These are phyloP conservation scores for Apteryx mantelli DNA, from an alignment of 2,113 vertebrate species.

Conservation along the genomic window DNA sequence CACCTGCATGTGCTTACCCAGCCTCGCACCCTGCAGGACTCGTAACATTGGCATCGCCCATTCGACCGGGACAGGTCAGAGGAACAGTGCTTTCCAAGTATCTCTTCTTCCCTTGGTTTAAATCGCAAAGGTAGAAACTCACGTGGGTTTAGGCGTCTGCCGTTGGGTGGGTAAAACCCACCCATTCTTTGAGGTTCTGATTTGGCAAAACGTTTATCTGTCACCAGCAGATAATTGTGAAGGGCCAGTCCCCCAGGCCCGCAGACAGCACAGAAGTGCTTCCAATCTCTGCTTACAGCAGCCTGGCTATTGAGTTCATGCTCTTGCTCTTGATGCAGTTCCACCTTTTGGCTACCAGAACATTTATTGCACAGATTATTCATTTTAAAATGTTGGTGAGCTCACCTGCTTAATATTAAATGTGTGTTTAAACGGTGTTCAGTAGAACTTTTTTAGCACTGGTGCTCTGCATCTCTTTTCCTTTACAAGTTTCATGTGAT, in stretches of 20 bases:
- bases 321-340: not conserved
- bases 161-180: not conserved
- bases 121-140: not conserved
- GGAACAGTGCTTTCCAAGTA: not conserved
- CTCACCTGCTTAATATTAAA: not conserved
- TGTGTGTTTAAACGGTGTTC: not conserved
- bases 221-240: not conserved
- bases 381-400: not conserved
- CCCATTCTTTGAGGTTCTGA: not conserved
- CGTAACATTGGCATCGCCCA: not conserved
- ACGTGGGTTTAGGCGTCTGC: not conserved
- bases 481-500: not conserved
- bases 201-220: not conserved
- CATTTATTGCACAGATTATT: not conserved
- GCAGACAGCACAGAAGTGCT: not conserved
- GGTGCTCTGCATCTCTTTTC: not conserved
- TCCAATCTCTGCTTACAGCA: not conserved
- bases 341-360: not conserved
- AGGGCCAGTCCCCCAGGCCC: not conserved
- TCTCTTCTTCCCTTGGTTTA: not conserved
- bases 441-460: not conserved
- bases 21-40: not conserved
- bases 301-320: rapidly evolving
- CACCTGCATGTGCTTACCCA: not conserved
- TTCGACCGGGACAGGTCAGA: not conserved